These are phyloP conservation scores for Onchidella celtica DNA, from an alignment of 2,888 invertebrate genomes.

Conservation along the genomic window DNA sequence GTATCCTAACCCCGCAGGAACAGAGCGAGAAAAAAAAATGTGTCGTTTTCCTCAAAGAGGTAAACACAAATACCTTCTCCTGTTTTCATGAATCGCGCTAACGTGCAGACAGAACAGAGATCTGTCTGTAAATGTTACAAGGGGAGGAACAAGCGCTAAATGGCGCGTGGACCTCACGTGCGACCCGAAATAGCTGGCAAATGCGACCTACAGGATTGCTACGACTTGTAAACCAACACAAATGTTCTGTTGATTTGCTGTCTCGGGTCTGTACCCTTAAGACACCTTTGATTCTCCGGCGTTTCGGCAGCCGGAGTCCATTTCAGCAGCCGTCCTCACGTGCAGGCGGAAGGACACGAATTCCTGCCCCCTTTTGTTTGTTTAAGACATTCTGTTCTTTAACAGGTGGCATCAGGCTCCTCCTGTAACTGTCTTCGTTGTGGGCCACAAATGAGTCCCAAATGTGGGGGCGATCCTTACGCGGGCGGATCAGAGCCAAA, in stretches of 20 bases:
- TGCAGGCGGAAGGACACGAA: constrained; percentile 9
- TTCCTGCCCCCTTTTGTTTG: constrained; percentile 22
- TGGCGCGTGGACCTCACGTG: not conserved
- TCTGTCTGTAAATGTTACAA: no score
- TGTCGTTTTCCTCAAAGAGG: no score
- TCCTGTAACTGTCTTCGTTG: not conserved
- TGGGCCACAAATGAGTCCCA: not conserved
- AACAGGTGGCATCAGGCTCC: not conserved
- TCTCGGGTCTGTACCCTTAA: constrained; percentile 21
- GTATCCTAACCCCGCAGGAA: no score
- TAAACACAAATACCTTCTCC: no score
- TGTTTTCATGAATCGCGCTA: no score
- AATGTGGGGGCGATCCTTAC: not conserved
- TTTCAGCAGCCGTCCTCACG: constrained; percentile 8
- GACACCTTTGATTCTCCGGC: constrained; percentile 18
- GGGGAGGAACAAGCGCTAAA: not conserved
- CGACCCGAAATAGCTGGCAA: not conserved
- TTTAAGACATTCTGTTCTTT: constrained; percentile 4
- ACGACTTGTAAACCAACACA: constrained; percentile 25
- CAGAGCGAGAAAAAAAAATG: no score
- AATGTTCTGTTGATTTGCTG: constrained; percentile 32
- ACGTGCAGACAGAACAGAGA: no score
- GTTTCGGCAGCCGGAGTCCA: not conserved
- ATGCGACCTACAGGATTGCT: constrained; percentile 27
- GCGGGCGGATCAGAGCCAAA: no score